Evolutionary conservation across 2,113 vertebrate species (phyloP).

Genomic region (Uropsilus gracilis): DNA sequence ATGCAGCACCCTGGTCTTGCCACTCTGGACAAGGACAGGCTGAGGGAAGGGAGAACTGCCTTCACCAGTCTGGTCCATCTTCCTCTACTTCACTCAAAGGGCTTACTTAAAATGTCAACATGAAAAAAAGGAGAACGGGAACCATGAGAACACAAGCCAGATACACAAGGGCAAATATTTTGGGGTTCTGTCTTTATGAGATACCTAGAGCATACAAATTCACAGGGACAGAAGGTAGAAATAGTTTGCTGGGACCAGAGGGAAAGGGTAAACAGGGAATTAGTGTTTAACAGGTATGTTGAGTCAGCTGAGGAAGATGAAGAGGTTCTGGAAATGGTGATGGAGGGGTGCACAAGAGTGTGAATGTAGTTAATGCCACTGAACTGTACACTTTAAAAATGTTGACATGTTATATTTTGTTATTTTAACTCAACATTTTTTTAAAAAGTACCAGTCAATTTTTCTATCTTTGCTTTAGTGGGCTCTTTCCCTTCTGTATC

Average conservation of each 20-base stretch:
- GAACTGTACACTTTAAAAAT: background rate
- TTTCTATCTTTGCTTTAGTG: conserved; percentile 11
- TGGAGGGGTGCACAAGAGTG: background rate
- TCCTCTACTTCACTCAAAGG: background rate
- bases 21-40: background rate
- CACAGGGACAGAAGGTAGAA: background rate
- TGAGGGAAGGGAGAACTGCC: background rate
- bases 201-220: background rate
- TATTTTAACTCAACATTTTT: background rate
- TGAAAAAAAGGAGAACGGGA: background rate
- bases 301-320: background rate
- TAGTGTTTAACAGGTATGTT: background rate
- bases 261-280: background rate
- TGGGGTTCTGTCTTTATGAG: background rate
- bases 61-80: background rate
- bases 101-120: background rate
- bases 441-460: background rate
- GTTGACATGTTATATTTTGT: background rate
- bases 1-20: background rate
- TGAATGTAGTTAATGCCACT: background rate
- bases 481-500: background rate
- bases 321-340: background rate
- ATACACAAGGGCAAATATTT: background rate
- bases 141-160: background rate
- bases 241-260: background rate